These are phyloP conservation scores for Nephila pilipes DNA, from an alignment of 1,140 invertebrate genomes.

Conservation along the genomic window DNA sequence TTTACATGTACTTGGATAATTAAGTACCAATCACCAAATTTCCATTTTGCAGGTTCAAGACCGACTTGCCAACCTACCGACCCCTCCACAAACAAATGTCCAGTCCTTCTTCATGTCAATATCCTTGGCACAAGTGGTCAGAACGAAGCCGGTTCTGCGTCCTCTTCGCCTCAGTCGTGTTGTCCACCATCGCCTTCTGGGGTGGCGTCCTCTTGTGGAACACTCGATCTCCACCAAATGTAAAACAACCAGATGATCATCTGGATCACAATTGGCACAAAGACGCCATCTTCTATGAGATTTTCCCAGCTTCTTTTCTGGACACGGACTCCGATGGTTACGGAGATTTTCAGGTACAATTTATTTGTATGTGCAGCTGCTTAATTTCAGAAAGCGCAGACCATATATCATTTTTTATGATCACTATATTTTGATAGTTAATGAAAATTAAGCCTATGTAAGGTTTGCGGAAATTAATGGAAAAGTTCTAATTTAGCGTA, in stretches of 20 bases:
- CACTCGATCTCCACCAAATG: not conserved
- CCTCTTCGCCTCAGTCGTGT: not conserved
- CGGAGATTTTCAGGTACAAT: conserved; percentile 77
- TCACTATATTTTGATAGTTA: too few relatives aligned
- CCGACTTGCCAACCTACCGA: conserved; percentile 11
- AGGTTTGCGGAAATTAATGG: too few relatives aligned
- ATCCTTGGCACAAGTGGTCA: conserved; percentile 10
- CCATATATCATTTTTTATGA: too few relatives aligned
- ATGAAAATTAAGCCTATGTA: too few relatives aligned
- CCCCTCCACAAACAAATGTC: conserved; percentile 47
- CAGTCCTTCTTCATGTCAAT: not conserved
- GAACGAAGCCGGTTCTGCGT: not conserved
- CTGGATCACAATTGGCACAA: conserved; percentile 88
- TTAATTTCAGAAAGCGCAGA: too few relatives aligned
- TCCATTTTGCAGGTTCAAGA: conserved; percentile 33
- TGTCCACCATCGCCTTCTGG: conserved; percentile 23
- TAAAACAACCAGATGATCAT: not conserved
- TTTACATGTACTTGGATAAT: too few relatives aligned
- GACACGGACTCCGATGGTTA: conserved; percentile 84
- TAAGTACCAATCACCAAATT: not conserved
- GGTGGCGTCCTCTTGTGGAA: conserved; percentile 32
- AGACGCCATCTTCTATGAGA: conserved; percentile 90
- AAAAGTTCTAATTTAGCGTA: too few relatives aligned
- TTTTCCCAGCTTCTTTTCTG: conserved; percentile 90
- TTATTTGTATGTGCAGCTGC: not conserved